Percentiles rank a stretch among this genome's conserved stretches.
Evolutionary conservation across 2,888 invertebrate genomes (phyloP).

Genomic region (Eutolmus rufibarbis): DNA sequence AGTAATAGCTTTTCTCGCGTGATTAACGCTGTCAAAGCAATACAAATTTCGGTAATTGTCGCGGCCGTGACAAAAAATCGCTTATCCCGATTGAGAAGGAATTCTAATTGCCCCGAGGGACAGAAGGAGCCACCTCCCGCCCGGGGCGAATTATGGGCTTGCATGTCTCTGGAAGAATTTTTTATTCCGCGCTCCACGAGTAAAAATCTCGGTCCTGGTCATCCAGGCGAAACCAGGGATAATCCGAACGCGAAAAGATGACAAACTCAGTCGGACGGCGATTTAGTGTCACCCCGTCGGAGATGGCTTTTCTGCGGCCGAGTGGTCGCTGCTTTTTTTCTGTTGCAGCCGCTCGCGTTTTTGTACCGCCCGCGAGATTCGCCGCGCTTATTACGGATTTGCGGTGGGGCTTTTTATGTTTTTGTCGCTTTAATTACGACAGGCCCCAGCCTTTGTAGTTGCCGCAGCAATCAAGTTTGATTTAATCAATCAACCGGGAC

Average conservation of each 20-base stretch:
- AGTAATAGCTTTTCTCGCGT: conserved; percentile 12
- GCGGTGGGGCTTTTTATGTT: conserved; percentile 24
- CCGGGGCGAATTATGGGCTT: background rate
- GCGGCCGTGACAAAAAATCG: background rate
- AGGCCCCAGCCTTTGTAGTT: conserved; percentile 2
- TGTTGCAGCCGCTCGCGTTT: background rate
- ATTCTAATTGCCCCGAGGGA: background rate
- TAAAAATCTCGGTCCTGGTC: background rate
- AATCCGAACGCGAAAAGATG: background rate
- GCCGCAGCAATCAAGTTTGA: conserved; percentile 33
- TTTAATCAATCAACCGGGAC: conserved; percentile 22
- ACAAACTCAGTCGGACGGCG: conserved; percentile 1
- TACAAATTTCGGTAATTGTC: conserved; percentile 31
- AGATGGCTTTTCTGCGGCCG: background rate
- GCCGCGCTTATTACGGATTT: conserved; percentile 27
- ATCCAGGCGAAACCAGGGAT: background rate
- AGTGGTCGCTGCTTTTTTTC: background rate
- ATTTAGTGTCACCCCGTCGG: conserved; percentile 14
- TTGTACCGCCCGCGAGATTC: background rate
- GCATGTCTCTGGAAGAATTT: background rate
- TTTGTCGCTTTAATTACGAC: conserved; percentile 25
- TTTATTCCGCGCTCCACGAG: background rate
- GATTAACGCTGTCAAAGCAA: conserved; percentile 29
- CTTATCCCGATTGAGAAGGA: background rate
- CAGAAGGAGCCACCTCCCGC: background rate